A percentile compares a stretch with the other conserved stretches of the same genome.
These are phyloP conservation scores for Drosophila pullipes DNA, from an alignment of 2,888 invertebrate species.

Conservation along the genomic window DNA sequence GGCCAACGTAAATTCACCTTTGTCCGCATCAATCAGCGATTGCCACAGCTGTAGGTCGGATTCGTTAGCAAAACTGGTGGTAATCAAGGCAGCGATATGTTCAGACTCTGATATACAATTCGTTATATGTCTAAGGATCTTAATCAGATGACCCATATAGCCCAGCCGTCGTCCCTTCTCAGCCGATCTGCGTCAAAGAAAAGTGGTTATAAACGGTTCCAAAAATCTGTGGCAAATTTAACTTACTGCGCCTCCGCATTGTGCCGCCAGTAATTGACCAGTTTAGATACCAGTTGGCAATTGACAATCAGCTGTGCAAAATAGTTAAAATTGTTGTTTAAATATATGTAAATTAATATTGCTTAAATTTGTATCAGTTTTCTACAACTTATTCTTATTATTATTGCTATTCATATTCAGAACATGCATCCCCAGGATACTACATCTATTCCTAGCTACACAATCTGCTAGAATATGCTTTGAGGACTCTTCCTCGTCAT, in stretches of 20 bases:
- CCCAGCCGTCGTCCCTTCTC: conserved; percentile 87
- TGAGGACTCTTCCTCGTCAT: background rate
- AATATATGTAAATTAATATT: background rate
- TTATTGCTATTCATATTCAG: background rate
- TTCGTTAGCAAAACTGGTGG: conserved; percentile 86
- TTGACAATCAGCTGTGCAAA: conserved; percentile 90
- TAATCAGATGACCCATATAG: conserved; percentile 89
- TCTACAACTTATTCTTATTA: background rate
- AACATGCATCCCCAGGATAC: background rate
- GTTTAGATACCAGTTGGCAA: conserved; percentile 91
- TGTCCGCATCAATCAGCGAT: conserved; percentile 81
- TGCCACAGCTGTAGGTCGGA: conserved; percentile 86
- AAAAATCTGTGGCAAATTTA: background rate
- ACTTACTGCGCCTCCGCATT: conserved; percentile 92
- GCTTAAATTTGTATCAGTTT: background rate
- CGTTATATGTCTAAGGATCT: conserved; percentile 87
- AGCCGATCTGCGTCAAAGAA: conserved; percentile 83
- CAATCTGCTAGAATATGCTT: background rate
- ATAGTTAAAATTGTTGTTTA: background rate
- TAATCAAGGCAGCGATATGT: conserved; percentile 87
- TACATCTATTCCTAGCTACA: background rate
- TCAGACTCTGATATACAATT: conserved; percentile 85
- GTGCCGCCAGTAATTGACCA: conserved; percentile 93
- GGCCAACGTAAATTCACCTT: conserved; percentile 82
- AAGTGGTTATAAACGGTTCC: background rate